A percentile compares a stretch with the other conserved stretches of the same genome.
Conservation (phyloP, 2,113 vertebrate species). For the Agelaius tricolor region DNA sequence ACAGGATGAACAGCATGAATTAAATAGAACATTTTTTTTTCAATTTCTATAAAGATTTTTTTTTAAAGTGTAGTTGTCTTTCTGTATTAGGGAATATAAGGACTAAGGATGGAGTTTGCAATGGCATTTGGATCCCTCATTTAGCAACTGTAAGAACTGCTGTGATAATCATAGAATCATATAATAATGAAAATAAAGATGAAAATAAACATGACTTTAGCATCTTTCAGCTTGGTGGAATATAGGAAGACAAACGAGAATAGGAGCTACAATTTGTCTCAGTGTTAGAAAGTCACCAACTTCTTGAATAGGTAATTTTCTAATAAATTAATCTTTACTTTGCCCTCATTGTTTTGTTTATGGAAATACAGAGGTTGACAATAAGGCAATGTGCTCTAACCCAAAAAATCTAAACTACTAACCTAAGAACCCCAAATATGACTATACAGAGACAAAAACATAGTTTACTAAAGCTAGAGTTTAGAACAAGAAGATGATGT, state of each 20-base stretch:
- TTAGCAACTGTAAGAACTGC: neutral
- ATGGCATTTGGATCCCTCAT: neutral
- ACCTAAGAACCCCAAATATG: neutral
- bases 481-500: neutral
- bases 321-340: neutral
- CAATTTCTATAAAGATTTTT: neutral
- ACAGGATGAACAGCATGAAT: neutral
- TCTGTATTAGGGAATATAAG: neutral
- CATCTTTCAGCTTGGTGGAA: neutral
- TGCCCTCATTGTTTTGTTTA: neutral
- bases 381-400: neutral
- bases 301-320: neutral
- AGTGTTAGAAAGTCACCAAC: neutral
- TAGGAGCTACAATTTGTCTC: neutral
- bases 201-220: neutral
- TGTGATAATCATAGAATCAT: neutral
- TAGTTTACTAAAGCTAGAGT: neutral
- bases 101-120: neutral
- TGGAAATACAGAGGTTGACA: neutral
- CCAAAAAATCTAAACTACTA: neutral
- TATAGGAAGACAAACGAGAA: neutral
- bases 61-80: neutral
- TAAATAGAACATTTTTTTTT: neutral
- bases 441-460: neutral
- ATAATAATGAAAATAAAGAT: neutral